A percentile compares a stretch with the other conserved stretches of the same genome.
phyloP scores from a whole-genome alignment of 2,888 invertebrate genomes.

The Sesia apiformis region DNA sequence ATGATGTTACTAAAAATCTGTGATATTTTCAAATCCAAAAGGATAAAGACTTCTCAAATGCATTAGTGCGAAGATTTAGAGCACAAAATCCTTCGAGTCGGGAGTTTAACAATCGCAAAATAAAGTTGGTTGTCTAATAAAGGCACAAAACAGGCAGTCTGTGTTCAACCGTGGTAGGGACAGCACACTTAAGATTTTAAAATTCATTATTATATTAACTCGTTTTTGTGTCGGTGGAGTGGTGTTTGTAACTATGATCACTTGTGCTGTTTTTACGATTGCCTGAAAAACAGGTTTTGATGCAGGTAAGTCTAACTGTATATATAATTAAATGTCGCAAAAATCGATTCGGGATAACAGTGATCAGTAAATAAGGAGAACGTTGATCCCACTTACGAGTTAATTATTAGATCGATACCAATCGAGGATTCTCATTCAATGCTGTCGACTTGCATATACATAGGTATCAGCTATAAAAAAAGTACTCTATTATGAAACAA shows the following conservation, averaged over 20 bases:
- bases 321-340: not conserved
- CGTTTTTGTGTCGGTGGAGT: not conserved
- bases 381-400: conserved; percentile 61
- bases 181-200: conserved; percentile 17
- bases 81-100: conserved; percentile 19
- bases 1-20: too few species aligned
- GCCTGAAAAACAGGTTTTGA: not conserved
- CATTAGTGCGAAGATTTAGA: conserved; percentile 4
- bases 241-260: not conserved
- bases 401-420: not conserved
- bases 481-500: too few species aligned
- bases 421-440: not conserved
- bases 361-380: conserved; percentile 38
- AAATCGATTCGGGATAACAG: not conserved
- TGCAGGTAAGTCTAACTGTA: not conserved
- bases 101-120: conserved; percentile 9
- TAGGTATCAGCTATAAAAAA: too few species aligned
- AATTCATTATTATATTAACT: not conserved
- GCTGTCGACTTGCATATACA: too few species aligned
- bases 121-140: not conserved
- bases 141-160: conserved; percentile 31
- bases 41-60: too few species aligned
- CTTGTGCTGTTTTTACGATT: not conserved
- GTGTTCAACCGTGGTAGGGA: conserved; percentile 27
- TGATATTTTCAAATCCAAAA: too few species aligned